Evolutionary conservation across 2,797 vertebrate genomes (phyloP).

Genomic region (Crenichthys baileyi): DNA sequence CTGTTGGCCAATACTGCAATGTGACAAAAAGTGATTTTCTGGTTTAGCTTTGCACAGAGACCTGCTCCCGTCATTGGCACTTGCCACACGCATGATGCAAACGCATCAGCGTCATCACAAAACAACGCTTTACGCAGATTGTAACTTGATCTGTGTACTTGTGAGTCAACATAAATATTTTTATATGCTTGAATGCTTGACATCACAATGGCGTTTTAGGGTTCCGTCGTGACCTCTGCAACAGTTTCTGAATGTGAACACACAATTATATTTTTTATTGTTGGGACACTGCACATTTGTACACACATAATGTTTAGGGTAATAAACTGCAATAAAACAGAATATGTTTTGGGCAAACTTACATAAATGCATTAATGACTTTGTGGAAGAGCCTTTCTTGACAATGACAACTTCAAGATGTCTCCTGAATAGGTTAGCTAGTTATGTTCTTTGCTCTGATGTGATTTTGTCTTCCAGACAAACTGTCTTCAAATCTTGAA

Average conservation of each 20-base stretch:
- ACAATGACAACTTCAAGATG: no score
- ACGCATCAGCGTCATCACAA: slow-evolving; percentile 21
- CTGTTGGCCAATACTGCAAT: slow-evolving; percentile 58
- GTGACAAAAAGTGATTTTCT: slow-evolving; percentile 51
- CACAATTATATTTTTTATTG: background rate
- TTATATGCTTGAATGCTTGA: slow-evolving; percentile 13
- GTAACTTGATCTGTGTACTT: slow-evolving; percentile 6
- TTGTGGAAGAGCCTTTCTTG: no score
- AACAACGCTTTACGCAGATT: background rate
- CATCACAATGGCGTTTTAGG: slow-evolving; percentile 4
- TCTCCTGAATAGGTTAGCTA: no score
- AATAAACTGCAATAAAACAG: no score
- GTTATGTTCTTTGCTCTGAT: no score
- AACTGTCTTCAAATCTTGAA: no score
- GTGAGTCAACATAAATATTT: slow-evolving; percentile 32
- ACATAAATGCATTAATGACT: no score
- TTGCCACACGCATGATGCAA: slow-evolving; percentile 25
- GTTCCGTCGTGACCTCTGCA: background rate
- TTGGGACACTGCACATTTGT: background rate
- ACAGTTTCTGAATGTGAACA: background rate
- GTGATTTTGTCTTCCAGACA: no score
- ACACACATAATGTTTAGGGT: no score
- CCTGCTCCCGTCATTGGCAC: slow-evolving; percentile 23
- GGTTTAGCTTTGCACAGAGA: slow-evolving; percentile 40
- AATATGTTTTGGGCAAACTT: no score